phyloP scores from a whole-genome alignment of 2,797 vertebrate species.

The Busarellus nigricollis region DNA sequence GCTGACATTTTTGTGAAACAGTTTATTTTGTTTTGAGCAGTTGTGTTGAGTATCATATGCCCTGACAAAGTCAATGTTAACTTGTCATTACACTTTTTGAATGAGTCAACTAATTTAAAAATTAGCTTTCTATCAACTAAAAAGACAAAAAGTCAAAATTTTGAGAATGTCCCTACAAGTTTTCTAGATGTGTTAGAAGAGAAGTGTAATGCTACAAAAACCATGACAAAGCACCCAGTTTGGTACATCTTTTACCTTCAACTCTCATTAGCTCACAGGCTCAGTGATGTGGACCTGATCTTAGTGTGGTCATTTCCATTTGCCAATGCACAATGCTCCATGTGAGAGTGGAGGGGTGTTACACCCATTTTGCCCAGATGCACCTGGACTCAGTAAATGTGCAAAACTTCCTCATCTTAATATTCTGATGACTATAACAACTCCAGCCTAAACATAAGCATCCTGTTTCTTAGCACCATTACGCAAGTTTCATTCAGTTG shows the following conservation, averaged over 20 bases:
- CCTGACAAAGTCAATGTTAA: background rate
- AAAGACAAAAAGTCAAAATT: background rate
- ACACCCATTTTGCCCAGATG: background rate
- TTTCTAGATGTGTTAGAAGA: background rate
- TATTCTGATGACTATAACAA: background rate
- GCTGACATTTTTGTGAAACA: background rate
- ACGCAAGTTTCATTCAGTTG: background rate
- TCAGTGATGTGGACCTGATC: background rate
- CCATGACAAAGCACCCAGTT: background rate
- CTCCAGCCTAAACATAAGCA: background rate
- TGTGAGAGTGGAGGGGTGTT: background rate
- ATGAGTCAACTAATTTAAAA: background rate
- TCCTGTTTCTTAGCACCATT: background rate
- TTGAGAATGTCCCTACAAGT: background rate
- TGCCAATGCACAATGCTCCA: background rate
- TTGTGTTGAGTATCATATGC: background rate
- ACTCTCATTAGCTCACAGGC: background rate
- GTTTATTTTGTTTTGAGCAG: background rate
- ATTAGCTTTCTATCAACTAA: background rate
- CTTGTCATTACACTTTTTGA: background rate
- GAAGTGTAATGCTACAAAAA: background rate
- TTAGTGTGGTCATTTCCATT: background rate
- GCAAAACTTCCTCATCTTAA: background rate
- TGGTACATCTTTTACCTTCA: background rate
- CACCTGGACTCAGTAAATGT: background rate